A percentile compares a stretch with the other conserved stretches of the same genome.
Evolutionary conservation across 2,113 vertebrate species (phyloP).

Genomic region (Seriola dumerili): DNA sequence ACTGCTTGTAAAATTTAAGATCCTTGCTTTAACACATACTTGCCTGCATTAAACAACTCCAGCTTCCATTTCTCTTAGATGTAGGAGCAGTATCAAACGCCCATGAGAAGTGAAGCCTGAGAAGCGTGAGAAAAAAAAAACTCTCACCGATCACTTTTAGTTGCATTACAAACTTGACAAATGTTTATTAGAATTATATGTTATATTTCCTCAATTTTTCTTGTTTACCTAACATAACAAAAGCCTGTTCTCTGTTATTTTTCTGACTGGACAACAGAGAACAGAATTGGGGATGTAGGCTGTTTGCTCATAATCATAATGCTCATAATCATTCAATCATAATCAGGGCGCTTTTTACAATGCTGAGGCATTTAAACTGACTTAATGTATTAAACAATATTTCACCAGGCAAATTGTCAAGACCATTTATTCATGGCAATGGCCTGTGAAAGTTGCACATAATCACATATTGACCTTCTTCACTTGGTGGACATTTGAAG

Average conservation of each 20-base stretch:
- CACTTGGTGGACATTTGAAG: constrained; percentile 11
- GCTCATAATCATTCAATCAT: constrained; percentile 8
- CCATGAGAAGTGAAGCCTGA: background rate
- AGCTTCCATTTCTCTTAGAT: background rate
- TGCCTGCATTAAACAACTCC: background rate
- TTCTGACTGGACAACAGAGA: background rate
- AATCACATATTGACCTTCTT: constrained; percentile 12
- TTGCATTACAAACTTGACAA: background rate
- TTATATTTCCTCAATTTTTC: background rate
- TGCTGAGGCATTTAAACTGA: background rate
- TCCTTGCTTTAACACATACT: background rate
- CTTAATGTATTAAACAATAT: constrained; percentile 23
- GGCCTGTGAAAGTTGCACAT: background rate
- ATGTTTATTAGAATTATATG: background rate
- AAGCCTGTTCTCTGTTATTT: background rate
- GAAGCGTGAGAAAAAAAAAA: background rate
- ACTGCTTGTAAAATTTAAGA: background rate
- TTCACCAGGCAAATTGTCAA: constrained; percentile 30
- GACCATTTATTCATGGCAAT: background rate
- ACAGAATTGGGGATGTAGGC: background rate
- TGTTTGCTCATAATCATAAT: background rate
- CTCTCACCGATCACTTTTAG: background rate
- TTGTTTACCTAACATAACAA: background rate
- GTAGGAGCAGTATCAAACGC: background rate
- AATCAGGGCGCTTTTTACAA: background rate